Evolutionary conservation across 1,140 invertebrate genomes (phyloP).

Genomic region (Drosophila orosa): DNA sequence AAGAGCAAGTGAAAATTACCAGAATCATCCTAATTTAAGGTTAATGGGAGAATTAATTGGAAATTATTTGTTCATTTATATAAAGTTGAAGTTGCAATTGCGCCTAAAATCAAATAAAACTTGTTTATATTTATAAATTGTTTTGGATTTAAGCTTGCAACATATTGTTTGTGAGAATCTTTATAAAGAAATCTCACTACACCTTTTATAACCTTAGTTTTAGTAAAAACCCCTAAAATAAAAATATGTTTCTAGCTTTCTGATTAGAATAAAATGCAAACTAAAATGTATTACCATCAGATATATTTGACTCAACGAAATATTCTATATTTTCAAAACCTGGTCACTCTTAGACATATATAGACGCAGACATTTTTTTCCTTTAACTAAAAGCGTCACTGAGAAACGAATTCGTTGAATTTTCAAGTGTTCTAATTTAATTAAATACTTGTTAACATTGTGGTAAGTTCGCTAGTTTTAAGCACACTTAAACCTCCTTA

Average conservation of each 20-base stretch:
- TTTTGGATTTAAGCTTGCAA: neutral
- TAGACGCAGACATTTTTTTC: neutral
- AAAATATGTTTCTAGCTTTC: no score
- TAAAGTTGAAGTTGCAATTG: constrained; percentile 4
- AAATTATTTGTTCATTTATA: constrained; percentile 2
- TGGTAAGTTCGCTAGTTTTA: neutral
- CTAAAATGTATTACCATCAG: no score
- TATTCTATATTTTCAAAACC: no score
- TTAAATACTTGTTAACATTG: neutral
- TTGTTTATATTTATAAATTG: neutral
- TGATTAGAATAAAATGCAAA: no score
- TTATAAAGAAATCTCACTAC: no score
- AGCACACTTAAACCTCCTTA: neutral
- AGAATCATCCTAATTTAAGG: constrained; percentile 30
- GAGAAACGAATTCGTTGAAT: neutral
- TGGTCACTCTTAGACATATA: neutral
- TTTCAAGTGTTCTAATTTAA: no score
- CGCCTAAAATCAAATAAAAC: neutral
- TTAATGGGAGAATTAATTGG: constrained; percentile 40
- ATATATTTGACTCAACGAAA: no score
- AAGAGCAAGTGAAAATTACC: constrained; percentile 9
- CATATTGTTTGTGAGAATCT: no score
- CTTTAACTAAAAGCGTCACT: neutral
- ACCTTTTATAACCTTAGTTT: no score
- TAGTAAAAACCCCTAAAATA: no score